Percentiles rank a stretch among this genome's conserved stretches.
Conservation (phyloP, 1,140 invertebrate genomes). For the Drosophila teissieri region DNA sequence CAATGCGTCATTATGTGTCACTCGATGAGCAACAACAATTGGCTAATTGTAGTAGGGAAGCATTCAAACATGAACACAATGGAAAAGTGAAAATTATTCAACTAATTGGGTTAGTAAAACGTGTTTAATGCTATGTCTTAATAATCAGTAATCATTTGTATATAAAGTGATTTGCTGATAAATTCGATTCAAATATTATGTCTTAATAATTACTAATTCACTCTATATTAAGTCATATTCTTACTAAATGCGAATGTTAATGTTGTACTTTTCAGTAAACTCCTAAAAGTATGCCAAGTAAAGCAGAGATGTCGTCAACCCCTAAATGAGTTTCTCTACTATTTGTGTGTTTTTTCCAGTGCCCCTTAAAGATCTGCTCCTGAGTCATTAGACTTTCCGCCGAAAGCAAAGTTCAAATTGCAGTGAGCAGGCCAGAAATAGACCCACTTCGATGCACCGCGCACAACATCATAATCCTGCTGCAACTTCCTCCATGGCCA, state of each 20-base stretch:
- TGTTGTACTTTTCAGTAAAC: background rate
- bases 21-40: conserved; percentile 18
- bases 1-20: conserved; percentile 65
- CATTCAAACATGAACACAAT: conserved; percentile 6
- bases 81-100: background rate
- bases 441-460: conserved; percentile 51
- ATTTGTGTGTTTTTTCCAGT: conserved; percentile 27
- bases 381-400: conserved; percentile 33
- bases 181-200: too few species aligned
- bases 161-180: too few species aligned
- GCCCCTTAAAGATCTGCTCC: conserved; percentile 22
- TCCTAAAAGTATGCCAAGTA: conserved; percentile 37
- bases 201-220: too few species aligned
- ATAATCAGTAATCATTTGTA: too few species aligned
- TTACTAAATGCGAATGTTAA: too few species aligned
- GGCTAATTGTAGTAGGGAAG: conserved; percentile 7
- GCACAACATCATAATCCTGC: conserved; percentile 71
- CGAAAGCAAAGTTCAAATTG: conserved; percentile 63
- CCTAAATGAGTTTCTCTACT: background rate
- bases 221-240: too few species aligned
- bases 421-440: conserved; percentile 63
- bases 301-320: too few species aligned
- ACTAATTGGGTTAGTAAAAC: too few species aligned
- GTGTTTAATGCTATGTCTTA: too few species aligned
- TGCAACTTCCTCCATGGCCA: conserved; percentile 9